phyloP scores from a whole-genome alignment of 2,888 invertebrate genomes.

The Neoascia interrupta region DNA sequence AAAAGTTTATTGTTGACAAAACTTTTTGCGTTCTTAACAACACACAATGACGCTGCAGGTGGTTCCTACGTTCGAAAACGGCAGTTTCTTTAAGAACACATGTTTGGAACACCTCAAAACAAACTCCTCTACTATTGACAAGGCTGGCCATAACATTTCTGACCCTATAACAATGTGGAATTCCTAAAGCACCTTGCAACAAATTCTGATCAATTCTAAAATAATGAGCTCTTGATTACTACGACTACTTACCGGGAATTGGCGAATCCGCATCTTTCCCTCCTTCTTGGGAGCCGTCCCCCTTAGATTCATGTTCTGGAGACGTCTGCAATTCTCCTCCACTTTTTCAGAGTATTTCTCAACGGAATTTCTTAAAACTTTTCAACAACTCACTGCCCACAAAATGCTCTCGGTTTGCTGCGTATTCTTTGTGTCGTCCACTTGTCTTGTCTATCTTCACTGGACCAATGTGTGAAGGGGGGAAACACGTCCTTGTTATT shows the following conservation, averaged over 20 bases:
- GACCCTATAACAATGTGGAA: too few species aligned
- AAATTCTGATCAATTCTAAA: too few species aligned
- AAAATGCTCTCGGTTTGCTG: background rate
- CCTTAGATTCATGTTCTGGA: constrained; percentile 77
- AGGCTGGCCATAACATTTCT: too few species aligned
- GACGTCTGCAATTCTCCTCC: constrained; percentile 77
- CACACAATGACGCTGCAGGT: too few species aligned
- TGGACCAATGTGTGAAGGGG: background rate
- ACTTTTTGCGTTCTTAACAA: too few species aligned
- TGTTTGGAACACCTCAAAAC: too few species aligned
- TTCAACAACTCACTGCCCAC: constrained; percentile 4
- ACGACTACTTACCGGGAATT: constrained; percentile 98
- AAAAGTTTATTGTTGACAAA: too few species aligned
- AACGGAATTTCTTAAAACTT: constrained; percentile 44
- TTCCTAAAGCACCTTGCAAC: too few species aligned
- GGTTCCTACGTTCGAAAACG: too few species aligned
- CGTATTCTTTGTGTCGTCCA: constrained; percentile 21
- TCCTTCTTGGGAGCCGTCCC: constrained; percentile 90
- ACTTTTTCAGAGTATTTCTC: constrained; percentile 72
- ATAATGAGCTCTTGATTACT: too few species aligned
- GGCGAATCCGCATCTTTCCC: constrained; percentile 98
- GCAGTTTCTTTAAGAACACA: too few species aligned
- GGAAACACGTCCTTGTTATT: background rate
- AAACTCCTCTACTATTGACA: too few species aligned
- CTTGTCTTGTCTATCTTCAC: constrained; percentile 4